Conservation (phyloP, 2,888 invertebrate genomes). For the Caenorhabditis imperialis region DNA sequence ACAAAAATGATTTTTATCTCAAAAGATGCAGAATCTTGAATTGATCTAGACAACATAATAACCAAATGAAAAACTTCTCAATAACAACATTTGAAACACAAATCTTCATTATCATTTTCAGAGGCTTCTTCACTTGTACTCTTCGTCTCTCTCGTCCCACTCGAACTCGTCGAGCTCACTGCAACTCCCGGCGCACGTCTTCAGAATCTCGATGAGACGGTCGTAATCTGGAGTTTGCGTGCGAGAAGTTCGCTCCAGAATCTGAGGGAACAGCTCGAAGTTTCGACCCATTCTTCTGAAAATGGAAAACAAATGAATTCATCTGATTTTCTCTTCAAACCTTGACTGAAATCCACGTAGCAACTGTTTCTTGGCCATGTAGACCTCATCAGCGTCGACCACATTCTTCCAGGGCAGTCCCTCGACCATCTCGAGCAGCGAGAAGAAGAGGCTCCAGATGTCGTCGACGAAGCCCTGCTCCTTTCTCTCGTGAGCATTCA, state of each 20-base stretch:
- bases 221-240: constrained; percentile 56
- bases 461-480: constrained; percentile 72
- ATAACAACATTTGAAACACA: too few relatives aligned
- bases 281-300: constrained; percentile 41
- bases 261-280: constrained; percentile 38
- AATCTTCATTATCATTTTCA: too few relatives aligned
- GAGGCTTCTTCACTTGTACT: too few relatives aligned
- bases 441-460: constrained; percentile 69
- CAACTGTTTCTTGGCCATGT: constrained; percentile 47
- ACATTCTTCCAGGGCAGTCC: constrained; percentile 72
- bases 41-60: too few relatives aligned
- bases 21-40: too few relatives aligned
- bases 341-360: constrained; percentile 32
- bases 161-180: constrained; percentile 54
- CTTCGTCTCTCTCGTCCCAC: constrained; percentile 56
- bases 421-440: constrained; percentile 69
- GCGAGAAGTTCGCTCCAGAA: constrained; percentile 17
- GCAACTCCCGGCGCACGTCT: constrained; percentile 34
- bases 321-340: too few relatives aligned
- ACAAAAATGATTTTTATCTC: too few relatives aligned
- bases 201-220: constrained; percentile 42
- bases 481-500: constrained; percentile 70
- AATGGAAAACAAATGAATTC: too few relatives aligned
- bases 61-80: too few relatives aligned
- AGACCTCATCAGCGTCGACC: constrained; percentile 67